These are phyloP conservation scores for Anthopleura xanthogrammica DNA, from an alignment of 92 coral and sea anemone genomes.

Conservation along the genomic window DNA sequence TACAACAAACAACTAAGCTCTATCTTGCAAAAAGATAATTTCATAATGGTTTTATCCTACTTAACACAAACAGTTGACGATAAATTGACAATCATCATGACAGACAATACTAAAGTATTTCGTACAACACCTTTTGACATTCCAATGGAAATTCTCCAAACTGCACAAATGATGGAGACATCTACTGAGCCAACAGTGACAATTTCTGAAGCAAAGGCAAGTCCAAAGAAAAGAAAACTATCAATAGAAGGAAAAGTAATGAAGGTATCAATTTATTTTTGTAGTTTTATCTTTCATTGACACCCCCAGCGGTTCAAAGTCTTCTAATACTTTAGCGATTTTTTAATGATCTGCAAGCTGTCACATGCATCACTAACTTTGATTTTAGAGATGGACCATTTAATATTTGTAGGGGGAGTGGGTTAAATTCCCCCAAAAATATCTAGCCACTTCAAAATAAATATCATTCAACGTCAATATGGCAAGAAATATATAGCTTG, in stretches of 20 bases:
- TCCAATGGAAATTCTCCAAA: neutral
- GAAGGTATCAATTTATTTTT: neutral
- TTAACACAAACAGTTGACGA: neutral
- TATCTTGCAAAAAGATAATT: slow-evolving; percentile 8
- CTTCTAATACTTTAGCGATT: no score
- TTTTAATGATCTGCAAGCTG: no score
- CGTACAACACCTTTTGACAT: slow-evolving; percentile 20
- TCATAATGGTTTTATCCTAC: slow-evolving; percentile 22
- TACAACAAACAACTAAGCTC: slow-evolving; percentile 5
- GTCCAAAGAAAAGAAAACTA: slow-evolving; percentile 21
- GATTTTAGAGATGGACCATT: no score
- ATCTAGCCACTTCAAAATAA: no score
- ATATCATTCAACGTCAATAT: no score
- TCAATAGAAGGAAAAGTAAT: slow-evolving; percentile 29
- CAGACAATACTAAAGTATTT: slow-evolving; percentile 7
- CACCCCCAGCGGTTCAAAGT: no score
- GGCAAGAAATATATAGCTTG: no score
- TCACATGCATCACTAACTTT: no score
- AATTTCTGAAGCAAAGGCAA: slow-evolving; percentile 5
- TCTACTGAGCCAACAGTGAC: neutral
- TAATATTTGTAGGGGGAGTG: no score
- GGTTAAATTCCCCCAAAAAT: no score
- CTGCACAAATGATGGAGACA: neutral
- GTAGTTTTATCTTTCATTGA: no score
- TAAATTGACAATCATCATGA: neutral